A percentile compares a stretch with the other conserved stretches of the same genome.
Conservation (phyloP, 1,140 invertebrate genomes). For the Chrysoperla carnea region DNA sequence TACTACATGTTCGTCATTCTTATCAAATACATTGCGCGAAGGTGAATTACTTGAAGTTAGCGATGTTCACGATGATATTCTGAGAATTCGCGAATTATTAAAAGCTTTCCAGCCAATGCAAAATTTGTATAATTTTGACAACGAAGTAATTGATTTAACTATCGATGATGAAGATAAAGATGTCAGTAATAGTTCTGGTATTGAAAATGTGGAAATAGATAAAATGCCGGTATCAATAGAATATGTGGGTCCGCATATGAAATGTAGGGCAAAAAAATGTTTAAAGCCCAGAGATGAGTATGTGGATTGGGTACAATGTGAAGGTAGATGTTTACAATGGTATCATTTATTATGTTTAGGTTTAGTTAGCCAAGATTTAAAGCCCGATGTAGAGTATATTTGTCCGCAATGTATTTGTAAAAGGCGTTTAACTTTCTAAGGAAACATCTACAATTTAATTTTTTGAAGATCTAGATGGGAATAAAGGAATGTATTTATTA, state of each 20-base stretch:
- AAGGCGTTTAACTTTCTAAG: no score
- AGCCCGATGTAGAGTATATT: conserved; percentile 81
- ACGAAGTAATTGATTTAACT: conserved; percentile 31
- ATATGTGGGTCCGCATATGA: no score
- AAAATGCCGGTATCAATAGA: no score
- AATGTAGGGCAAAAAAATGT: no score
- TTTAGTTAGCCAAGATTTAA: conserved; percentile 61
- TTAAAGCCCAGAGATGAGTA: conserved; percentile 41
- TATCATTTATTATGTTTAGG: conserved; percentile 93
- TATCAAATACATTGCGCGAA: not conserved
- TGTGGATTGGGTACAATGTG: conserved; percentile 95
- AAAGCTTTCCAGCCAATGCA: not conserved
- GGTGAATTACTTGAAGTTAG: conserved; percentile 2
- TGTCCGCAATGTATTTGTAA: conserved; percentile 41
- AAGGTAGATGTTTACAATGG: conserved; percentile 86
- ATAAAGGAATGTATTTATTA: no score
- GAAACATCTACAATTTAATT: no score
- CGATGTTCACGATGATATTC: not conserved
- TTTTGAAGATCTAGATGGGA: no score
- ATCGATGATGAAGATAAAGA: no score
- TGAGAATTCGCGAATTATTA: not conserved
- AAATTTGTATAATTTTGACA: conserved; percentile 28
- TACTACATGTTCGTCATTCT: no score
- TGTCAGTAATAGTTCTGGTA: no score
- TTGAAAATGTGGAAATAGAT: no score